These are phyloP conservation scores for Frankliniella intonsa DNA, from an alignment of 2,888 invertebrate species.

Conservation along the genomic window DNA sequence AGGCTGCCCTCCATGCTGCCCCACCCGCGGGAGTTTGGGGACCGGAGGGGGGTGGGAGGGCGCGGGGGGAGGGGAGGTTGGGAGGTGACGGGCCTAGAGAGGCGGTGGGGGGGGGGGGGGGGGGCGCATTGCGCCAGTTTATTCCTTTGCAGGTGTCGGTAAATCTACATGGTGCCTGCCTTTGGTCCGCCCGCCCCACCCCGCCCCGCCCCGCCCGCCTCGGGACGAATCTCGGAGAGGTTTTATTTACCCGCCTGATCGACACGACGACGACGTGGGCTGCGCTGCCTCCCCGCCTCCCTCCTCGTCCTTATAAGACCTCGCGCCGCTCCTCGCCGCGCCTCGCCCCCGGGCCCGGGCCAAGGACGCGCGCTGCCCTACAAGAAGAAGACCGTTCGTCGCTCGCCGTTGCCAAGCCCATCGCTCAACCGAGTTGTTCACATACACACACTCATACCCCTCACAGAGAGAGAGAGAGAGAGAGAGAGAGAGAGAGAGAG, in stretches of 20 bases:
- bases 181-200: background rate
- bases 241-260: background rate
- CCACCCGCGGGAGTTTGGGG: background rate
- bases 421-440: too few species aligned
- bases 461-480: too few species aligned
- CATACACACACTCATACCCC: too few species aligned
- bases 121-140: background rate
- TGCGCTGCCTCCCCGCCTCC: too few species aligned
- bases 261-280: background rate
- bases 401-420: too few species aligned
- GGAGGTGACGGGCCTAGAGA: background rate
- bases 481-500: too few species aligned
- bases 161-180: background rate
- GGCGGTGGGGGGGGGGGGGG: background rate
- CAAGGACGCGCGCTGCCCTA: too few species aligned
- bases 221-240: background rate
- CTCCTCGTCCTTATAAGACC: too few species aligned
- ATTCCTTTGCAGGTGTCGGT: conserved; percentile 12
- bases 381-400: too few species aligned
- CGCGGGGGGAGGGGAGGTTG: background rate
- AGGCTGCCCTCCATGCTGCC: too few species aligned
- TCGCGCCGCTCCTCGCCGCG: too few species aligned
- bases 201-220: background rate
- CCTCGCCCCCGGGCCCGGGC: too few species aligned
- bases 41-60: background rate